Evolutionary conservation across 2,797 vertebrate genomes (phyloP), one percentile per base, ranked within the genome.

Genomic region (Acridotheres tristis): DNA sequence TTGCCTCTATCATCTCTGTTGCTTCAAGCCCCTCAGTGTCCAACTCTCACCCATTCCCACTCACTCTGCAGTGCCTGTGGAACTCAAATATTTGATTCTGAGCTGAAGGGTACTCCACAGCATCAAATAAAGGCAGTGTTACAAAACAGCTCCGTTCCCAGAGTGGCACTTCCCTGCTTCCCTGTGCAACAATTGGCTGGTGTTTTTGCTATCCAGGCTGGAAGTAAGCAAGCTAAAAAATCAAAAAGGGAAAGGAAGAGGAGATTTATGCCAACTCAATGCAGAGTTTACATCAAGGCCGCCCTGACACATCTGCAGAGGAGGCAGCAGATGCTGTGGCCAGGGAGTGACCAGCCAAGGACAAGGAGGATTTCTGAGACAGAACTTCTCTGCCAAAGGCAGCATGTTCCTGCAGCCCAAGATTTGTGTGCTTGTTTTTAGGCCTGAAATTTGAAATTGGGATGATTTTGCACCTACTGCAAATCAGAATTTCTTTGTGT

Each of bases 91-190:
- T 6, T 47, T 30, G 17, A 29, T 30, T 66, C 38, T 45, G 76
- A 62, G 34, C 4, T 42, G 29, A 27, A 40, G 15, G 53, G 30
- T 4, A 4, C 63, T n/a, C 16, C 18, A 10, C 16, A 21, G 54
- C 30, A 54, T 89, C 15, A 42, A 16, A 59, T 66, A 85, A 89
- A 94, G 95, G 94, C 94, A 92, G 88, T 89, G 76, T 89, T 75
- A 68, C 34, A 88, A 75, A 94, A 50, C 42, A 11, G 32, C 53
- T 88, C 26, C 1, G 48, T 27, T 75, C 59, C 59, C 50, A 57
- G n/a, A 16, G 22, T 11, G 12, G 11, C 4, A 2, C 18, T 47
- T 84, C 48, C 16, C 48, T 59, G 32, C n/a, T 85, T 85, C 48
- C 63, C 26, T 1, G 20, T 4, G n/a, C 17, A 57, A 2, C 5